Evolutionary conservation across 2,888 invertebrate genomes (phyloP).

Genomic region (Lapara coniferarum): DNA sequence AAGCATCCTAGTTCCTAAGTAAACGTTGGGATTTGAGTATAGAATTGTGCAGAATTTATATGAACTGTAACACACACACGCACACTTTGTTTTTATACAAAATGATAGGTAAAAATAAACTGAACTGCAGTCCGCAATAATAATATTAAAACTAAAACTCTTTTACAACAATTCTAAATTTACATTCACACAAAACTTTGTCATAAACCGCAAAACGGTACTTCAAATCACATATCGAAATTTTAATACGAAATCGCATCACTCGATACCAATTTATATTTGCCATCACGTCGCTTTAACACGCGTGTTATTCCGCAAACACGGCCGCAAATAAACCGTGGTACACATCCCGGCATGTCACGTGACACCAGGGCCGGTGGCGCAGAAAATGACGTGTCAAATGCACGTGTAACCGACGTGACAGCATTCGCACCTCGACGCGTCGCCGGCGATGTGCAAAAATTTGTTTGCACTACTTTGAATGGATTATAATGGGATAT

Average conservation of each 20-base stretch:
- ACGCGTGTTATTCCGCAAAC: neutral
- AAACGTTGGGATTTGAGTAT: too few relatives aligned
- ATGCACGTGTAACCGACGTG: conserved; percentile 51
- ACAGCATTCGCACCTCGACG: conserved; percentile 41
- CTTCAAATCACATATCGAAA: conserved; percentile 19
- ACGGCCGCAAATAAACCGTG: conserved; percentile 26
- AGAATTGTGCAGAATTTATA: too few relatives aligned
- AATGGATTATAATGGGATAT: conserved; percentile 19
- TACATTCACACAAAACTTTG: neutral
- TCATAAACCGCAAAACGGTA: neutral
- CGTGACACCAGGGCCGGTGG: conserved; percentile 56
- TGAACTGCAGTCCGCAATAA: too few relatives aligned
- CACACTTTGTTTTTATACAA: too few relatives aligned
- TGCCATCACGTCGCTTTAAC: neutral
- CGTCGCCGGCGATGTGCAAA: conserved; percentile 26
- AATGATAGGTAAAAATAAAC: too few relatives aligned
- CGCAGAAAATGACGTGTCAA: conserved; percentile 79
- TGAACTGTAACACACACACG: too few relatives aligned
- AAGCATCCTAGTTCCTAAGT: neutral
- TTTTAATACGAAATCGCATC: conserved; percentile 23
- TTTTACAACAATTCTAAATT: neutral
- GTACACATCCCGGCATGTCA: conserved; percentile 40
- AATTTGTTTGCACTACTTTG: conserved; percentile 22
- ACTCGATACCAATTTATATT: conserved; percentile 8
- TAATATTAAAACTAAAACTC: neutral